A percentile compares a stretch with the other conserved stretches of the same genome.
These are phyloP conservation scores for Pardosa pseudoannulata DNA, from an alignment of 2,888 invertebrate genomes.

Conservation along the genomic window DNA sequence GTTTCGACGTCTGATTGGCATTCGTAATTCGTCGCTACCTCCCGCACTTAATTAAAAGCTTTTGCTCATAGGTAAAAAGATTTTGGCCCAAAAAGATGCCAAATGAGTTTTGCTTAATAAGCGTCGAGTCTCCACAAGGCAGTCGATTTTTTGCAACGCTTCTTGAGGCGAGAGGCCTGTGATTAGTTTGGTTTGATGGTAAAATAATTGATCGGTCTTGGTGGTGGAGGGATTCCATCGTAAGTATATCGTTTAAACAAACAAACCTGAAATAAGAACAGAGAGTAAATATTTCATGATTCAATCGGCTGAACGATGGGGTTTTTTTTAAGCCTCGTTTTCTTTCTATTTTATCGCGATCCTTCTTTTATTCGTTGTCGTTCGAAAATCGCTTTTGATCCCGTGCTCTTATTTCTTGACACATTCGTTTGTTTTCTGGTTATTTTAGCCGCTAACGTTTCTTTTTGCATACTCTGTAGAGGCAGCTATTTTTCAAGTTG, in stretches of 20 bases:
- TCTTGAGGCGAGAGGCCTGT: slow-evolving; percentile 64
- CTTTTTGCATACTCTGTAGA: slow-evolving; percentile 44
- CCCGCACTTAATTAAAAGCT: slow-evolving; percentile 61
- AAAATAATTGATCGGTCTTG: slow-evolving; percentile 66
- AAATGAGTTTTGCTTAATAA: slow-evolving; percentile 72
- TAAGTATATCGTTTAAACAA: slow-evolving; percentile 47
- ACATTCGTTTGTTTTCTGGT: slow-evolving; percentile 71
- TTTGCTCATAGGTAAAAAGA: slow-evolving; percentile 26
- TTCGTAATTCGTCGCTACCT: slow-evolving; percentile 28
- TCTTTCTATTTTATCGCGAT: slow-evolving; percentile 60
- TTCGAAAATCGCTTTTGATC: slow-evolving; percentile 63
- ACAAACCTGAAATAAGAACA: slow-evolving; percentile 67
- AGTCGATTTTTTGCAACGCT: slow-evolving; percentile 53
- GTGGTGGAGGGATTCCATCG: slow-evolving; percentile 34
- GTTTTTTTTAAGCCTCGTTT: slow-evolving; percentile 49
- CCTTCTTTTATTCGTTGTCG: slow-evolving; percentile 64
- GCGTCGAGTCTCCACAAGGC: slow-evolving; percentile 35
- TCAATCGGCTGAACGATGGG: slow-evolving; percentile 61
- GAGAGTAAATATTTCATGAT: slow-evolving; percentile 69
- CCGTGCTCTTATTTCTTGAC: slow-evolving; percentile 65
- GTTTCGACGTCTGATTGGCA: slow-evolving; percentile 59
- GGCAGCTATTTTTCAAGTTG: slow-evolving; percentile 42
- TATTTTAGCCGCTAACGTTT: slow-evolving; percentile 67
- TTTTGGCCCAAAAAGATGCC: slow-evolving; percentile 59
- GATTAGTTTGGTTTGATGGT: slow-evolving; percentile 70